These are phyloP conservation scores for Bagarius yarrelli DNA, from an alignment of 2,113 vertebrate species.

Conservation along the genomic window DNA sequence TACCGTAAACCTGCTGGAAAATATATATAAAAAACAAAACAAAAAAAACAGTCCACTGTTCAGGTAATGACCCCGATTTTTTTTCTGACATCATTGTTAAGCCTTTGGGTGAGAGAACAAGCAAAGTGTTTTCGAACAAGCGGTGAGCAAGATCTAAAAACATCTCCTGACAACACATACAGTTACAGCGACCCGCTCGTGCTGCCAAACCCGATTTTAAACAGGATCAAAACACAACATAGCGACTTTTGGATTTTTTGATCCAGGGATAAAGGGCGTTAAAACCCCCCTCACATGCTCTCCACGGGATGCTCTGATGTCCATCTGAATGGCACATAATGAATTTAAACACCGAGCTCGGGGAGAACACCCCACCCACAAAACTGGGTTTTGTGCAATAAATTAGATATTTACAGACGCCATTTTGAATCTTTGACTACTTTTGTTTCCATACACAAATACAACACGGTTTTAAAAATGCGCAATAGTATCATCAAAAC, in stretches of 20 bases:
- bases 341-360: slow-evolving; percentile 49
- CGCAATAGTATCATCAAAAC: slow-evolving; percentile 55
- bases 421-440: slow-evolving; percentile 58
- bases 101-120: slow-evolving; percentile 17
- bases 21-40: not conserved
- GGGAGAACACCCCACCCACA: slow-evolving; percentile 56
- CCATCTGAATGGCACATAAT: slow-evolving; percentile 51
- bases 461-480: slow-evolving; percentile 59
- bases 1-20: not conserved
- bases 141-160: slow-evolving; percentile 42
- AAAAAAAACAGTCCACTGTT: slow-evolving; percentile 10
- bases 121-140: slow-evolving; percentile 36
- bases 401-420: slow-evolving; percentile 77
- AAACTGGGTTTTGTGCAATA: slow-evolving; percentile 66
- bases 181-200: slow-evolving; percentile 8
- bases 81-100: slow-evolving; percentile 18
- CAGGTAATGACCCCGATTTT: slow-evolving; percentile 7
- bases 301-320: slow-evolving; percentile 51
- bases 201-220: slow-evolving; percentile 22
- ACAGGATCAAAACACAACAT: slow-evolving; percentile 32
- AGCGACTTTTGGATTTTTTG: not conserved
- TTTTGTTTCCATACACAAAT: slow-evolving; percentile 64
- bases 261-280: slow-evolving; percentile 31
- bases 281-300: slow-evolving; percentile 37
- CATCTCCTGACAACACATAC: slow-evolving; percentile 38